Evolutionary conservation across 2,797 vertebrate species (phyloP).

Genomic region (Apogon talboti): DNA sequence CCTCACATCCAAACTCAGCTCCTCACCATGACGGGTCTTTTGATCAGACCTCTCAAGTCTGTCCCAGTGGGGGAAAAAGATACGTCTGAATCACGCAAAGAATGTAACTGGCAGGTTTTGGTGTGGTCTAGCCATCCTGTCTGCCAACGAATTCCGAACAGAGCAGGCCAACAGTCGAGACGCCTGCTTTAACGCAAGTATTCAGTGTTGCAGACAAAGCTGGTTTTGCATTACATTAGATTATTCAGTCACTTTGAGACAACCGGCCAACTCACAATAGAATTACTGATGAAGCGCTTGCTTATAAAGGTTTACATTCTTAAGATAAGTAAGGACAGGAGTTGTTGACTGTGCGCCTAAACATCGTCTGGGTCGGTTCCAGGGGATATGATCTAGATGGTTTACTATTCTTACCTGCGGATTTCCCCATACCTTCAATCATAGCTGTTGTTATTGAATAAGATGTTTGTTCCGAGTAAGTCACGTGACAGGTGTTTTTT

Average conservation of each 20-base stretch:
- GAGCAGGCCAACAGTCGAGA: slow-evolving; percentile 69
- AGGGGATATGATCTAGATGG: slow-evolving; percentile 62
- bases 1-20: slow-evolving; percentile 67
- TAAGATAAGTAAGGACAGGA: slow-evolving; percentile 77
- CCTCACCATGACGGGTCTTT: slow-evolving; percentile 64
- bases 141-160: slow-evolving; percentile 75
- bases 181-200: slow-evolving; percentile 68
- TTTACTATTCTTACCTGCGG: slow-evolving; percentile 67
- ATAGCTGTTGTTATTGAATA: slow-evolving; percentile 54
- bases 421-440: slow-evolving; percentile 74
- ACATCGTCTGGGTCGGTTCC: slow-evolving; percentile 71
- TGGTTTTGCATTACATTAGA: slow-evolving; percentile 77
- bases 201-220: slow-evolving; percentile 78
- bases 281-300: slow-evolving; percentile 78
- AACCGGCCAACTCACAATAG: slow-evolving; percentile 78
- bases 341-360: slow-evolving; percentile 76
- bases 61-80: slow-evolving; percentile 73
- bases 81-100: slow-evolving; percentile 76
- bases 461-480: slow-evolving; percentile 46
- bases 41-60: slow-evolving; percentile 71
- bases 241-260: slow-evolving; percentile 81
- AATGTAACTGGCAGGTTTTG: slow-evolving; percentile 79
- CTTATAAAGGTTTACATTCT: slow-evolving; percentile 78
- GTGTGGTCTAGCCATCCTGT: slow-evolving; percentile 77
- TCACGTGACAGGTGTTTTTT: slow-evolving; percentile 9